Evolutionary conservation across 2,797 vertebrate genomes (phyloP).

Genomic region (Urocyon cinereoargenteus): DNA sequence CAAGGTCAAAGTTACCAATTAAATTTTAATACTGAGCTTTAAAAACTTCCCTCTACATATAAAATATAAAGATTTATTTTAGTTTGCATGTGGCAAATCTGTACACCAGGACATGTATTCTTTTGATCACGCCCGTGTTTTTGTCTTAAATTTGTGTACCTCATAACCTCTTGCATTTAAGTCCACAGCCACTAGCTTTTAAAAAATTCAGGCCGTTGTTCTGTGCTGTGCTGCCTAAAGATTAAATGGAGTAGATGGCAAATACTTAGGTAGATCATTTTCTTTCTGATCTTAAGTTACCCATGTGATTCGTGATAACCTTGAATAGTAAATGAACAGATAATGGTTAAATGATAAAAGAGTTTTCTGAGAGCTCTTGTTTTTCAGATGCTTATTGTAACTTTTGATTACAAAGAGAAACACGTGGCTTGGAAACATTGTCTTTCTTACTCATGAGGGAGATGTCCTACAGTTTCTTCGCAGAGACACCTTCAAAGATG

Average conservation of each 20-base stretch:
- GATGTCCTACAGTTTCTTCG: not conserved
- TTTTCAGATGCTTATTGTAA: not conserved
- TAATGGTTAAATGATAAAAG: conserved; percentile 10
- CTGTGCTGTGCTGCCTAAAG: not conserved
- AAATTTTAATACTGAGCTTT: conserved; percentile 73
- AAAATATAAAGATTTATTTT: conserved; percentile 29
- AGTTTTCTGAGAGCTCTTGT: not conserved
- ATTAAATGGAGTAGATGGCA: conserved; percentile 1
- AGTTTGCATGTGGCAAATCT: not conserved
- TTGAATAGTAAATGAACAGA: conserved; percentile 52
- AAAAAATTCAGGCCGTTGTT: not conserved
- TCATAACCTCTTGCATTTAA: not conserved
- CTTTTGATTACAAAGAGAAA: conserved; percentile 34
- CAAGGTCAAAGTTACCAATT: conserved; percentile 76
- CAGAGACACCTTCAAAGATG: not conserved
- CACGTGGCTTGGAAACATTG: not conserved
- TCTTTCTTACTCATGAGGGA: not conserved
- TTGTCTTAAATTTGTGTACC: not conserved
- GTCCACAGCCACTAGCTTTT: not conserved
- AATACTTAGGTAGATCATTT: not conserved
- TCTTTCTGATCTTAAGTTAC: conserved; percentile 18
- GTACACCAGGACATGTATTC: not conserved
- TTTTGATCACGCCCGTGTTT: conserved; percentile 27
- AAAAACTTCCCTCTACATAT: not conserved
- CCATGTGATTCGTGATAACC: conserved; percentile 34